phyloP scores from a whole-genome alignment of 2,797 vertebrate genomes.

The Emys orbicularis region DNA sequence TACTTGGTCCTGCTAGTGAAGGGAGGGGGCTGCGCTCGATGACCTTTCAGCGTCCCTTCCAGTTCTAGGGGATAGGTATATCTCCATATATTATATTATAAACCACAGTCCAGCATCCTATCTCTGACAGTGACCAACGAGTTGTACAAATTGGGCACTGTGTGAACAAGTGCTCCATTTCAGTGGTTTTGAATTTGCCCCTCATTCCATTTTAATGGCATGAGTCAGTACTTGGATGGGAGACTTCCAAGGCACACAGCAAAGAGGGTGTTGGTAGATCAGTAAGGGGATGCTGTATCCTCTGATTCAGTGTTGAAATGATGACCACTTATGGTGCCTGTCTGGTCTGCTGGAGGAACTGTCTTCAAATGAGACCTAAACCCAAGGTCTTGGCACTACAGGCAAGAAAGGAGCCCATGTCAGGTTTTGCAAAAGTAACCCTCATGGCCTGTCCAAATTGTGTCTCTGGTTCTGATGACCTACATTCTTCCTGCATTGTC shows the following conservation, averaged over 20 bases:
- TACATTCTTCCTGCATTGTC: fast-evolving
- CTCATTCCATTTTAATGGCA: background rate
- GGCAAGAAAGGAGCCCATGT: background rate
- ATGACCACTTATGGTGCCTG: background rate
- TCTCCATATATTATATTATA: too few species aligned
- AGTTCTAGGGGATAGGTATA: too few species aligned
- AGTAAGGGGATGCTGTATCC: background rate
- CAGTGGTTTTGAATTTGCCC: background rate
- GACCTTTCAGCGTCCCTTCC: too few species aligned
- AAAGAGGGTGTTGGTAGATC: background rate
- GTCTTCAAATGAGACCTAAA: background rate
- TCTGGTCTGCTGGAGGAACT: background rate
- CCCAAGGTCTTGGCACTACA: background rate
- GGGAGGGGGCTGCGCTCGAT: too few species aligned
- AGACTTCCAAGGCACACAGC: background rate
- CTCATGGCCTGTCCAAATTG: background rate
- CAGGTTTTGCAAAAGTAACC: background rate
- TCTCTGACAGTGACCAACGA: background rate
- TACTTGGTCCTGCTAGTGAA: too few species aligned
- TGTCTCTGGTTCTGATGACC: background rate
- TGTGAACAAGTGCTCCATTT: background rate
- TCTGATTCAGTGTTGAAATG: background rate
- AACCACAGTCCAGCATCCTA: background rate
- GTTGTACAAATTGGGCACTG: background rate
- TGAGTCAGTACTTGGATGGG: background rate